phyloP scores from a whole-genome alignment of 2,888 invertebrate species.

The Brachyptera risi region DNA sequence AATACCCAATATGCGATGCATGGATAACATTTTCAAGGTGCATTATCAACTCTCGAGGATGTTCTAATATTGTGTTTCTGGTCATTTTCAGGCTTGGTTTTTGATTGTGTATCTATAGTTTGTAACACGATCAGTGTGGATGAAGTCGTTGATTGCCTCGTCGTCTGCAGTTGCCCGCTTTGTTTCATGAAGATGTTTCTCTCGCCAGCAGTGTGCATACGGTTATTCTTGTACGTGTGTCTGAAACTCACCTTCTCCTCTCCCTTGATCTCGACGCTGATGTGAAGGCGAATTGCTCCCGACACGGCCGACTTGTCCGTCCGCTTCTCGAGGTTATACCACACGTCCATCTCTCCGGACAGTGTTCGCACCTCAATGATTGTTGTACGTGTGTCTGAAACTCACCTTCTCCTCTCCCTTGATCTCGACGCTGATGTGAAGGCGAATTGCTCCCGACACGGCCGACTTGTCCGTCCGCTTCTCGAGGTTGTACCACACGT shows the following conservation, averaged over 20 bases:
- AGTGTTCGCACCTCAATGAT: constrained; percentile 92
- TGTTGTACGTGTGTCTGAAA: too few species aligned
- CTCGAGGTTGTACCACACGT: constrained; percentile 99
- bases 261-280: constrained; percentile 99
- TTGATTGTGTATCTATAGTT: too few species aligned
- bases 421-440: constrained; percentile 99
- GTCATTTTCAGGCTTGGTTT: too few species aligned
- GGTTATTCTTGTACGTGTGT: too few species aligned
- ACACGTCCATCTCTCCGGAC: constrained; percentile 99
- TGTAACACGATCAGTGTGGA: too few species aligned
- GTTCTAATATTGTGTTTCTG: too few species aligned
- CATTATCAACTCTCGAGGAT: too few species aligned
- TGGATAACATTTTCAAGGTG: too few species aligned
- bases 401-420: constrained; percentile 95
- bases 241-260: constrained; percentile 76
- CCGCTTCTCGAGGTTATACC: constrained; percentile 99
- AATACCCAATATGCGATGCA: too few species aligned
- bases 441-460: constrained; percentile 95
- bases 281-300: constrained; percentile 96
- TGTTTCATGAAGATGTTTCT: constrained; percentile 97
- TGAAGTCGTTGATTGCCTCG: too few species aligned
- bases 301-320: constrained; percentile 99
- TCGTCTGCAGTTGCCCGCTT: too few species aligned
- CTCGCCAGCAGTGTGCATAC: too few species aligned
- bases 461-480: constrained; percentile 99